Base-by-base conservation (phyloP, 1,140 invertebrate genomes). In the Riptortus pedestris region DNA sequence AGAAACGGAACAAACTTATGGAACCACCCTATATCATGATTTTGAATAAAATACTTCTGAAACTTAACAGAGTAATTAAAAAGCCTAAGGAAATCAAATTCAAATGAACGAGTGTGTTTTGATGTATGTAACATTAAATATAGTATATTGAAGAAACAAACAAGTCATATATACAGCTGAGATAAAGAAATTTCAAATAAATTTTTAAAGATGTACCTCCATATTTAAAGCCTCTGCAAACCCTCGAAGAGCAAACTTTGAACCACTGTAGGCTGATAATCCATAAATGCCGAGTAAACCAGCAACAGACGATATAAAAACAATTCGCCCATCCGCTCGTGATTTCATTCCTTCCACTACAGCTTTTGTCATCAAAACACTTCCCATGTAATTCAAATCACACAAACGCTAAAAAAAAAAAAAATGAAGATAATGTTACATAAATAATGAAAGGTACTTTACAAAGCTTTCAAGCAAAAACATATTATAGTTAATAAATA, bases 241-340 rank as follows among this genome's bases (percentile, higher is more conserved):
- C 7, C 95, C 96, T 65, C 92, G 79, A 2, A 99, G 74, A 1
- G 93, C 96, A 83, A 92, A 99, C 77, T 99, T 99, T 12, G 90
- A 86, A 57, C 86, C 83, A 59, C 88, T 86, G 74, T 99, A 99
- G 0, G 90, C 89, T 45, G 89, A 85, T 72, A 88, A 93, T 1
- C 96, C 96, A 79, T 84, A 95, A 66, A 96, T 79, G 65, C 96
- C 96, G 69, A 95, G 73, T 62, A 97, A 79, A 12, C 89, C 91
- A 63, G 92, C 95, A 76, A 91, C 84, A 4, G 94, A 98, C 1
- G 90, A 88, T 7, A 93, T 86, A 67, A 96, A 80, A 0, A 93
- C 85, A 70, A 96, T 86, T 51, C 83, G 79, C 61, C 91, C 90
- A 70, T 85, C 81, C 60, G 81, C 78, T 7, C 82, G 74, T 63